Evolutionary conservation across 2,113 vertebrate genomes (phyloP).

Genomic region (Scopus umbretta): DNA sequence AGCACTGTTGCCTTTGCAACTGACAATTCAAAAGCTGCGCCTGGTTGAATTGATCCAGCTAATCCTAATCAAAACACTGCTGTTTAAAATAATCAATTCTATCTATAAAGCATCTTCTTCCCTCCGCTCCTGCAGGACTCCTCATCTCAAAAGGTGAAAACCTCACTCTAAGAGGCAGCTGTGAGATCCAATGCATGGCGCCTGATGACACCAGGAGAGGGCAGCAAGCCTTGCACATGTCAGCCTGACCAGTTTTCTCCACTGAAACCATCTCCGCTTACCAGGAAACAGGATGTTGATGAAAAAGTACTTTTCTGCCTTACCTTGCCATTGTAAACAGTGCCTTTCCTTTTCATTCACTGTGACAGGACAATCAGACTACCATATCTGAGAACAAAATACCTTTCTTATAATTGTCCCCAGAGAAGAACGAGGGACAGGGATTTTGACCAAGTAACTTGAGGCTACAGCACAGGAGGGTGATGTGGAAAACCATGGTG

Average conservation of each 20-base stretch:
- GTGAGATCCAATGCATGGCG: not conserved
- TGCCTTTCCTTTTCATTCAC: not conserved
- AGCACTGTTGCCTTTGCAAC: not conserved
- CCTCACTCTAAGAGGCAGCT: not conserved
- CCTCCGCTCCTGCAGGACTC: slow-evolving; percentile 2
- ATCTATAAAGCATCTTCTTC: not conserved
- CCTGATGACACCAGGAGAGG: slow-evolving; percentile 12
- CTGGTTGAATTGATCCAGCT: not conserved
- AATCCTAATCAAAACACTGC: not conserved
- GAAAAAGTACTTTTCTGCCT: not conserved
- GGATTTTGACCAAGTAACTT: not conserved
- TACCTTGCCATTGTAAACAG: not conserved
- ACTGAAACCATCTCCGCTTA: not conserved
- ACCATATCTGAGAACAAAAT: not conserved
- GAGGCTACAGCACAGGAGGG: not conserved
- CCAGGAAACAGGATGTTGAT: not conserved
- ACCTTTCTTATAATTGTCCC: not conserved
- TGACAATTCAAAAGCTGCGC: not conserved
- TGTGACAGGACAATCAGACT: not conserved
- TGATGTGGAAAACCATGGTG: accelerated
- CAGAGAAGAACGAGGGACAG: not conserved
- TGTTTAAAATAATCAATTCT: not conserved
- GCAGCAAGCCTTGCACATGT: not conserved
- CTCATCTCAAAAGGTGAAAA: not conserved
- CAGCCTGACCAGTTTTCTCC: not conserved